Evolutionary conservation across 2,888 invertebrate genomes (phyloP).

Genomic region (Colletes collaris): DNA sequence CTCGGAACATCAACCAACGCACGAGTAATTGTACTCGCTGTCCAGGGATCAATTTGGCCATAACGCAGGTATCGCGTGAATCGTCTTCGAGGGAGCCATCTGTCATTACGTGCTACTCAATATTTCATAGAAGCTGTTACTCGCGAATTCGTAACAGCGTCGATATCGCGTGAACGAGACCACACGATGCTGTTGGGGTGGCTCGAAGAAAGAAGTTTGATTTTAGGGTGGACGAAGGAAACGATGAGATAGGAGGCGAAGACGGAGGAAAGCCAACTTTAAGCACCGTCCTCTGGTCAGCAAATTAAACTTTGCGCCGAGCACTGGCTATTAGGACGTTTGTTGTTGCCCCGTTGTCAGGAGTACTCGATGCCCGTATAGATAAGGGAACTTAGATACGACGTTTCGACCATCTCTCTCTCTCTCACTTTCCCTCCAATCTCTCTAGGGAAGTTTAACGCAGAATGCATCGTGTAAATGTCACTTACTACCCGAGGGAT

Average conservation of each 20-base stretch:
- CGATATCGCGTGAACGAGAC: slow-evolving; percentile 21
- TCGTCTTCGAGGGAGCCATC: slow-evolving; percentile 41
- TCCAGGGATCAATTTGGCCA: slow-evolving; percentile 54
- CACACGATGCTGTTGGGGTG: slow-evolving; percentile 16
- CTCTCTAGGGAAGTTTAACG: slow-evolving; percentile 72
- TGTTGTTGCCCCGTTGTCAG: slow-evolving; percentile 81
- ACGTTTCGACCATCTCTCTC: slow-evolving; percentile 57
- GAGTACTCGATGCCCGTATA: slow-evolving; percentile 77
- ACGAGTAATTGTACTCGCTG: slow-evolving; percentile 8
- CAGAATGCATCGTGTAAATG: slow-evolving; percentile 76
- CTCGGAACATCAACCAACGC: slow-evolving; percentile 3
- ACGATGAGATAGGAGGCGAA: slow-evolving; percentile 40
- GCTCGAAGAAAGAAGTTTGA: slow-evolving; percentile 23
- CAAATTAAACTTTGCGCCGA: slow-evolving; percentile 81
- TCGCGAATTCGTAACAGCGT: slow-evolving; percentile 28
- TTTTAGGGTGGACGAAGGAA: slow-evolving; percentile 32
- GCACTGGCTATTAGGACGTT: slow-evolving; percentile 79
- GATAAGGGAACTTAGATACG: slow-evolving; percentile 81
- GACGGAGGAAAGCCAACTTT: slow-evolving; percentile 69
- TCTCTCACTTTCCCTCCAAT: slow-evolving; percentile 18
- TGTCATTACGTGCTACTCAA: slow-evolving; percentile 62
- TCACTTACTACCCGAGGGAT: slow-evolving; percentile 70
- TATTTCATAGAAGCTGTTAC: slow-evolving; percentile 57
- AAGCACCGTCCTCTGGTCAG: slow-evolving; percentile 78
- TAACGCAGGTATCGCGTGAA: slow-evolving; percentile 32